These are phyloP conservation scores for Phodopus roborovskii DNA, from an alignment of 2,113 vertebrate species.

Conservation along the genomic window DNA sequence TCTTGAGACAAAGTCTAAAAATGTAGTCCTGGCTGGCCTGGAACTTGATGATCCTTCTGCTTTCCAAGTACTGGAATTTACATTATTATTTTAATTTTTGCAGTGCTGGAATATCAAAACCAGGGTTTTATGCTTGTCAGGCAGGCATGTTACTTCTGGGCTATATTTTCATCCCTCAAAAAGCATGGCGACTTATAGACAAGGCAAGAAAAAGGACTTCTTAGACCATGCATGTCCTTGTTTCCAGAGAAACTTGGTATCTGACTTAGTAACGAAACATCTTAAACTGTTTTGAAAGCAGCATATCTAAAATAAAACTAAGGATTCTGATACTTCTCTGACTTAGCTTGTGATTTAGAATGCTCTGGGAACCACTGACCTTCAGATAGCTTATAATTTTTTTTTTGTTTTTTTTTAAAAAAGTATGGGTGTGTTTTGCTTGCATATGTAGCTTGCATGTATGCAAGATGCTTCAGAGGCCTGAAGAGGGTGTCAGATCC, in stretches of 20 bases:
- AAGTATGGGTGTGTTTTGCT: background rate
- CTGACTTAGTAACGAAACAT: conserved; percentile 35
- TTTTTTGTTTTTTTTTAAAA: too few relatives aligned
- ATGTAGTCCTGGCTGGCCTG: background rate
- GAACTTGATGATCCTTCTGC: background rate
- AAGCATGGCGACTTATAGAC: conserved; percentile 33
- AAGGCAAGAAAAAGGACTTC: conserved; percentile 50
- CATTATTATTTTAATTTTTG: background rate
- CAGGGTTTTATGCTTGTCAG: background rate
- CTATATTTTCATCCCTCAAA: background rate
- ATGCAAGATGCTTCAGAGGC: background rate
- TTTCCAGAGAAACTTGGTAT: conserved; percentile 27
- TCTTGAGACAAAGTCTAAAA: background rate
- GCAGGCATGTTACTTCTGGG: background rate
- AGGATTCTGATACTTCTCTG: conserved; percentile 41
- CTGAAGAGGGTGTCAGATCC: background rate
- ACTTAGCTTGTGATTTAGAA: conserved; percentile 26
- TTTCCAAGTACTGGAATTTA: background rate
- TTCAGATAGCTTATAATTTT: background rate
- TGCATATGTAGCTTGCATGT: background rate
- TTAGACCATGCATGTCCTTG: conserved; percentile 35
- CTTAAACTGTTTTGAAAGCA: conserved; percentile 46
- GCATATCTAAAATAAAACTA: conserved; percentile 33
- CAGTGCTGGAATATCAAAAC: background rate
- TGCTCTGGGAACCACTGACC: background rate